A percentile compares a stretch with the other conserved stretches of the same genome.
Conservation (phyloP, 1,140 invertebrate species). For the Drosophila ambigua region DNA sequence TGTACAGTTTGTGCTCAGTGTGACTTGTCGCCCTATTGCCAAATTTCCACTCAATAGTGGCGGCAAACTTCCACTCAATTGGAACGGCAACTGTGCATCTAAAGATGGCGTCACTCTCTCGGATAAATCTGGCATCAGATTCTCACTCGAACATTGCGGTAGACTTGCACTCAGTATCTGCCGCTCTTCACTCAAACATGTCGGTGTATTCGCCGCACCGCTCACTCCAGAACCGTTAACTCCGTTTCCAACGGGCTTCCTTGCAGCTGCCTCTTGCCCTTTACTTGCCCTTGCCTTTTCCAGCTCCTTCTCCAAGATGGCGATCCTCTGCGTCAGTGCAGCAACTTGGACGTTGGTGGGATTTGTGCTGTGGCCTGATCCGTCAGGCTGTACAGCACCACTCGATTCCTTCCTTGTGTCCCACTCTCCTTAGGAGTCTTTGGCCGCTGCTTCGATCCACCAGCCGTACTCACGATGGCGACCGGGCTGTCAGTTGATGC, state of each 20-base stretch:
- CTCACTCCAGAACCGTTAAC: background rate
- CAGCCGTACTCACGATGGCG: background rate
- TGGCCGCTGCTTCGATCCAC: slow-evolving; percentile 2
- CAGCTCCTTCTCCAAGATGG: background rate
- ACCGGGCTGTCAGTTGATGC: background rate
- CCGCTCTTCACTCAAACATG: too few species aligned
- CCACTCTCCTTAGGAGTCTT: background rate
- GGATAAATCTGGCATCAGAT: too few species aligned
- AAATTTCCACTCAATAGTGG: too few species aligned
- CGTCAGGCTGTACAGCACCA: background rate
- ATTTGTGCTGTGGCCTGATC: background rate
- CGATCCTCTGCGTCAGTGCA: slow-evolving; percentile 1
- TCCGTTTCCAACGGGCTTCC: background rate
- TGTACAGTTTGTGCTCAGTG: background rate
- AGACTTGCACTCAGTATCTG: too few species aligned
- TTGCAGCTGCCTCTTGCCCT: background rate
- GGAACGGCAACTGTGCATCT: too few species aligned
- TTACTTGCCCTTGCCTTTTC: slow-evolving; percentile 1
- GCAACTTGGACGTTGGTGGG: too few species aligned
- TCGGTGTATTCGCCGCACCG: background rate
- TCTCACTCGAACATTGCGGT: too few species aligned
- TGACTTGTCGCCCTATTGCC: too few species aligned
- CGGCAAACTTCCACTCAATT: too few species aligned
- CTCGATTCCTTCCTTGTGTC: background rate
- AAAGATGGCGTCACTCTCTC: too few species aligned